Conservation (phyloP, 2,797 vertebrate species). For the Linurgus olivaceus region DNA sequence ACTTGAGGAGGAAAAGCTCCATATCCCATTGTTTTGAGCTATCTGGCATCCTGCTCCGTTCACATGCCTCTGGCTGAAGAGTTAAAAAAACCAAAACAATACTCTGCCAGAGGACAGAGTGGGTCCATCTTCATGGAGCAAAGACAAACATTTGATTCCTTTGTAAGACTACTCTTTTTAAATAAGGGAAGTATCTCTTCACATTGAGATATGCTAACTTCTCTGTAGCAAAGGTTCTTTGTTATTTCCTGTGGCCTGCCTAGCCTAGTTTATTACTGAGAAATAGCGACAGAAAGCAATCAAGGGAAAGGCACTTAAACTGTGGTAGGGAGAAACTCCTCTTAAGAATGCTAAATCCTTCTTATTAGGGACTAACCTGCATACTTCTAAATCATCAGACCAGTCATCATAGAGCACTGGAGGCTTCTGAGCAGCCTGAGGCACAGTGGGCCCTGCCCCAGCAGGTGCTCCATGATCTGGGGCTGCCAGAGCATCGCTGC, state of each 20-base stretch:
- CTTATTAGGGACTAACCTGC: constrained; percentile 86
- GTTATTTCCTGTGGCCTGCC: neutral
- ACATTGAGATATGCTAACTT: neutral
- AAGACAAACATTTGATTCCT: neutral
- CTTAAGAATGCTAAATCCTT: neutral
- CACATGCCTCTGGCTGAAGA: neutral
- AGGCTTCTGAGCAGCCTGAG: constrained; percentile 38
- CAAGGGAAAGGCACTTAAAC: neutral
- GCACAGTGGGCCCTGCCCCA: constrained; percentile 1
- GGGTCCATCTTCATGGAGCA: neutral
- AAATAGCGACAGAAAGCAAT: neutral
- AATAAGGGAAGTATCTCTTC: neutral
- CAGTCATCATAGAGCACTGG: constrained; percentile 66
- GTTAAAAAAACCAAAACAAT: neutral
- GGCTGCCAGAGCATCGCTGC: constrained; percentile 70
- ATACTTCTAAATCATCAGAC: constrained; percentile 87
- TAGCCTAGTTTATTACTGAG: neutral
- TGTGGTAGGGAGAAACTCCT: neutral
- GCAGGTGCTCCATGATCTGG: constrained; percentile 5
- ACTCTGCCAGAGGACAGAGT: neutral
- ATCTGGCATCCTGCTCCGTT: neutral
- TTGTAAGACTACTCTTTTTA: neutral
- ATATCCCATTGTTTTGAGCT: neutral
- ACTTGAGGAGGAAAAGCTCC: neutral
- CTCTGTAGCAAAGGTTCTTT: neutral